Evolutionary conservation across 2,113 vertebrate species (phyloP).

Genomic region (Entomyzon cyanotis): DNA sequence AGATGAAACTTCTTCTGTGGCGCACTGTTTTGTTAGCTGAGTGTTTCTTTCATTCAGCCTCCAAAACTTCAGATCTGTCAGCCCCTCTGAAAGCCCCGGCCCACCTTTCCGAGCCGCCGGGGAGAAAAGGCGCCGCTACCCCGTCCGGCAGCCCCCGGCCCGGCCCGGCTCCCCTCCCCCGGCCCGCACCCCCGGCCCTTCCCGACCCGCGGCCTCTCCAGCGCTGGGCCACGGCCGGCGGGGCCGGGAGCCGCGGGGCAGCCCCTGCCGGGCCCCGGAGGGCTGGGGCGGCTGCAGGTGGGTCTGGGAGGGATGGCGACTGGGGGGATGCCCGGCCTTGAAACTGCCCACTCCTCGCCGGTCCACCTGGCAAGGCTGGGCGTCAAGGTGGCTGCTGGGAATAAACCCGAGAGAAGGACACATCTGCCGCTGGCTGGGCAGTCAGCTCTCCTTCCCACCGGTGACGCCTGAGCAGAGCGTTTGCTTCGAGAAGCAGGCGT

Average conservation of each 20-base stretch:
- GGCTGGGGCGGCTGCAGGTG: not conserved
- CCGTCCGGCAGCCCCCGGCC: not conserved
- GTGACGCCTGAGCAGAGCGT: not conserved
- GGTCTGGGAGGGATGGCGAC: not conserved
- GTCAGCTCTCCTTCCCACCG: not conserved
- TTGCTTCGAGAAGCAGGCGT: not conserved
- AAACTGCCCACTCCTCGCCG: not conserved
- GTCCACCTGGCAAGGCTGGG: fast-evolving
- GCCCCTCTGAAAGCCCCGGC: conserved; percentile 63
- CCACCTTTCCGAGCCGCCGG: conserved; percentile 63
- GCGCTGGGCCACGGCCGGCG: not conserved
- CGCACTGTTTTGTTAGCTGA: conserved; percentile 83
- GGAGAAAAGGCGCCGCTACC: conserved; percentile 48
- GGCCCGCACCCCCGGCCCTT: not conserved
- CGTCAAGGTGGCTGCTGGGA: not conserved
- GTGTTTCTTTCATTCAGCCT: conserved; percentile 79
- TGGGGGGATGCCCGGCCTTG: not conserved
- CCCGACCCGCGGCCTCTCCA: not conserved
- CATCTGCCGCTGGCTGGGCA: fast-evolving
- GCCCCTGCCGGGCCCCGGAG: not conserved
- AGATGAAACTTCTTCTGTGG: conserved; percentile 82
- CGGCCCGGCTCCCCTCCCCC: not conserved
- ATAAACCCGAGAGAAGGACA: fast-evolving
- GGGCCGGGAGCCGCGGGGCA: not conserved
- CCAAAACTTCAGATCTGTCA: conserved; percentile 79